These are phyloP conservation scores for Sturmia bella DNA, from an alignment of 2,888 invertebrate species.

Conservation along the genomic window DNA sequence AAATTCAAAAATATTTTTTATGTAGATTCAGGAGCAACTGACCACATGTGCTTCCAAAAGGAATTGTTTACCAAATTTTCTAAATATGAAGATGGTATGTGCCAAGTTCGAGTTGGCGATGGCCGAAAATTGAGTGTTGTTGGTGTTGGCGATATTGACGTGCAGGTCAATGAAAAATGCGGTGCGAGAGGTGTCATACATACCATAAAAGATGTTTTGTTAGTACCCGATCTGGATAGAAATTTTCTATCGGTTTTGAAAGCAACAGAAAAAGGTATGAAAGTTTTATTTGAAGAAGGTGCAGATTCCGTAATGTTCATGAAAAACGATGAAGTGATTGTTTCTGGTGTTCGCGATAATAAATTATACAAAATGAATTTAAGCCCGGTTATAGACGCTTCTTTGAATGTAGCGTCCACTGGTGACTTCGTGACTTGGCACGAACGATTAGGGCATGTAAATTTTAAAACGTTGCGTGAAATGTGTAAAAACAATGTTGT, in stretches of 20 bases:
- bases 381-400: constrained; percentile 10
- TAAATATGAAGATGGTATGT: not conserved
- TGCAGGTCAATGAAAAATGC: constrained; percentile 26
- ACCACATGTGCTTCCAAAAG: constrained; percentile 46
- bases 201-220: constrained; percentile 14
- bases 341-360: constrained; percentile 61
- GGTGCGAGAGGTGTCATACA: not conserved
- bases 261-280: constrained; percentile 18
- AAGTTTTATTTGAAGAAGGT: constrained; percentile 44
- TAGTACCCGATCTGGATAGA: constrained; percentile 11
- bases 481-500: constrained; percentile 31
- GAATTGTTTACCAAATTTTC: constrained; percentile 27
- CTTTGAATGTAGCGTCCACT: constrained; percentile 9
- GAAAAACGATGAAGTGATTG: constrained; percentile 51
- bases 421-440: constrained; percentile 26
- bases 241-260: constrained; percentile 11
- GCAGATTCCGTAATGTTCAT: constrained; percentile 57
- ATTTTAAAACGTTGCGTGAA: constrained; percentile 36
- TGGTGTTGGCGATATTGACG: constrained; percentile 46
- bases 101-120: constrained; percentile 51
- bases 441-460: constrained; percentile 34
- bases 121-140: constrained; percentile 28
- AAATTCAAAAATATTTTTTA: constrained; percentile 60
- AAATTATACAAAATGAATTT: constrained; percentile 56
- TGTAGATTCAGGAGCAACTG: constrained; percentile 67